Evolutionary conservation across 37 sponge, comb jelly and placozoan genomes (phyloP).

Genomic region (Bolinopsis microptera): DNA sequence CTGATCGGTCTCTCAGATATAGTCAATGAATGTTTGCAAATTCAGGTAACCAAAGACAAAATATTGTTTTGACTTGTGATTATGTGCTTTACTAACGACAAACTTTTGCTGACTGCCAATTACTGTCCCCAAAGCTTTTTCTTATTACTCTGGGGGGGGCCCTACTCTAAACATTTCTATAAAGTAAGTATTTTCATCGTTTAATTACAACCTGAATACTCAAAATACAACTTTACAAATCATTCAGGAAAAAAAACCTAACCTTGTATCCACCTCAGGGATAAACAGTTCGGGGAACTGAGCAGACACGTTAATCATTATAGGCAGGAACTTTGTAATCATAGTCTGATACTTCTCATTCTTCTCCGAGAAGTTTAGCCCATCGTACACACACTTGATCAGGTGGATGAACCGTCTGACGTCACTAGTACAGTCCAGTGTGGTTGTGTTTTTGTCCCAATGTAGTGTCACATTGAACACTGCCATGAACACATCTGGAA

Average conservation of each 20-base stretch:
- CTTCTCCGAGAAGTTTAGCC: constrained; percentile 27
- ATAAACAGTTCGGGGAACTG: constrained; percentile 32
- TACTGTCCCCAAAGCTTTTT: too few species aligned
- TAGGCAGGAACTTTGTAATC: constrained; percentile 35
- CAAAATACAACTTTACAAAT: too few species aligned
- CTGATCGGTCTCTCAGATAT: too few species aligned
- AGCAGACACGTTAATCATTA: constrained; percentile 18
- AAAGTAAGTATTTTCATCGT: too few species aligned
- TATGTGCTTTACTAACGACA: too few species aligned
- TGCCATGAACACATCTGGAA: constrained; percentile 50
- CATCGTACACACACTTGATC: background rate
- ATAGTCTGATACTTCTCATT: background rate
- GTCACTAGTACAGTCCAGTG: background rate
- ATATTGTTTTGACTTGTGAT: too few species aligned
- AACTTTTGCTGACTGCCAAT: too few species aligned
- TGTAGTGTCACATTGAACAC: constrained; percentile 44
- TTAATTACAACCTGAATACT: too few species aligned
- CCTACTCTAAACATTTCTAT: too few species aligned
- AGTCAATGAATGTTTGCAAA: too few species aligned
- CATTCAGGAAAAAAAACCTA: background rate
- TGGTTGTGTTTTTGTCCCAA: constrained; percentile 1
- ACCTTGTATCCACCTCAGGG: background rate
- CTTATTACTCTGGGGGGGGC: too few species aligned
- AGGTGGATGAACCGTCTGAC: background rate
- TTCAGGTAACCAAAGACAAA: too few species aligned